Percentiles rank a stretch among this genome's conserved stretches.
Evolutionary conservation across 2,113 vertebrate genomes (phyloP).

Genomic region (Spermophilus dauricus): DNA sequence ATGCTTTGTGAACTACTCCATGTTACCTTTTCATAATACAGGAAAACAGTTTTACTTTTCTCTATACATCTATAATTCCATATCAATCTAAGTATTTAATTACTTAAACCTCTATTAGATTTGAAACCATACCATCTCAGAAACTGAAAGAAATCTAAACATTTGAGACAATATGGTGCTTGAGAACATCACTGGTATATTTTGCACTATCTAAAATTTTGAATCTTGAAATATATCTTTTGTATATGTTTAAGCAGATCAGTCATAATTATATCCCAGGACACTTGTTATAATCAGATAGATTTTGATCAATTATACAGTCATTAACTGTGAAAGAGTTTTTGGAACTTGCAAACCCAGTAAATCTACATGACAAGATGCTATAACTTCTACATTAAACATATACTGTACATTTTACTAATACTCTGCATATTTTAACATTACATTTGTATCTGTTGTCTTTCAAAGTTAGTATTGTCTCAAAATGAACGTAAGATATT

Average conservation of each 20-base stretch:
- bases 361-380: not conserved
- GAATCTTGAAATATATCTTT: not conserved
- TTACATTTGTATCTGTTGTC: not conserved
- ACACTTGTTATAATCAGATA: not conserved
- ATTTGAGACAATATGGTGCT: not conserved
- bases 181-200: not conserved
- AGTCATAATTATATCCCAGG: not conserved
- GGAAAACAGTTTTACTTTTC: not conserved
- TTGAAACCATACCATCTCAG: not conserved
- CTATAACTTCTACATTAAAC: not conserved
- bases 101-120: not conserved
- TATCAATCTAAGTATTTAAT: not conserved
- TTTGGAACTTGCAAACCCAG: not conserved
- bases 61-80: not conserved
- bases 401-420: not conserved
- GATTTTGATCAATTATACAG: not conserved
- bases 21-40: not conserved
- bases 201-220: not conserved
- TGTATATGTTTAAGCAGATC: not conserved
- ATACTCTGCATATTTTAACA: not conserved
- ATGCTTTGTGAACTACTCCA: not conserved
- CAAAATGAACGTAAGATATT: not conserved
- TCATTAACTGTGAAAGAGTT: not conserved
- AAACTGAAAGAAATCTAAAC: not conserved
- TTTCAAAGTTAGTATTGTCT: not conserved